Base-by-base conservation (phyloP, 1,140 invertebrate genomes). In the Megalonaias nervosa region DNA sequence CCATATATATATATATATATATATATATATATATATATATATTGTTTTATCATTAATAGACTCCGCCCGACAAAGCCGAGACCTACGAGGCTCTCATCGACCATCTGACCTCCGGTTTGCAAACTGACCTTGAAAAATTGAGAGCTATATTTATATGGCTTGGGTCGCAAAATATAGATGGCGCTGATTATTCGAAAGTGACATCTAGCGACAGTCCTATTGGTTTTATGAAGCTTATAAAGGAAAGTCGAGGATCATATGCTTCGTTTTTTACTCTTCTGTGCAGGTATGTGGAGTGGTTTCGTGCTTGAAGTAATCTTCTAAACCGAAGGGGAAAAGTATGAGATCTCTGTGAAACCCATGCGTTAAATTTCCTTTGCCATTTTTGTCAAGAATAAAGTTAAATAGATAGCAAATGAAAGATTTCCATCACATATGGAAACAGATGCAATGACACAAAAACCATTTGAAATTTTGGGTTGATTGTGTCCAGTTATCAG, bases 91-190 rank as follows among this genome's bases (percentile, higher is more conserved):
- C 67, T 14, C 57, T 77, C 5, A 72, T 77, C 15, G 23, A 23
- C 13, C 62, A 77, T 59, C 69, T 77, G 6, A 77, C 70, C 9
- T 14, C n/a, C n/a, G 21, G 38, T 4, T 77, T 70, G 66, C 72
- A 64, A n/a, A 60, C 55, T 21, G 76, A 77, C 70, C 65, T 77
- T 5, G 76, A 77, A 55, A 77, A 77, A 56, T 70, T 73, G 5
- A 62, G 76, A 16, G 68, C 76, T 23, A 67, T 77, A 31, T 73
- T 77, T 67, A 59, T 67, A 14, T 77, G 76, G 76, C 72, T 77
- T 65, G 64, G 60, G 9, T 21, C 21, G 14, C 76, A 77, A 38
- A 23, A 19, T 38, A 71, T 71, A 38, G 38, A 67, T 58, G 65
- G 19, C 16, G 71, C 48, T 11, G 58, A 72, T 59, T 72, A 67